Percentiles rank a stretch among this genome's conserved stretches.
Conservation (phyloP, 2,797 vertebrate species). For the Cynopterus sphinx region DNA sequence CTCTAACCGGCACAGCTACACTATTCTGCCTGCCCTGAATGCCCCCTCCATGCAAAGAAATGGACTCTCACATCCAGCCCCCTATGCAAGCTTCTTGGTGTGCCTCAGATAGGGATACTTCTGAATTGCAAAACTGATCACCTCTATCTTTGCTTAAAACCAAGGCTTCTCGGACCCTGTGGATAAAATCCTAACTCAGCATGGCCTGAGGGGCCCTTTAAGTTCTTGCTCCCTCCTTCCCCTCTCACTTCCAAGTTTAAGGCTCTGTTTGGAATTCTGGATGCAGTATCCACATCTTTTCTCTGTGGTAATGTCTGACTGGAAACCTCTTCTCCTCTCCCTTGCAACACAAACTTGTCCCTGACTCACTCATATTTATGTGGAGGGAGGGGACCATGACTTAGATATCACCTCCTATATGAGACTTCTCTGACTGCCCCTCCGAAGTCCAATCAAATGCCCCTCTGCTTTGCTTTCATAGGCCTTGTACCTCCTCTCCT, state of each 20-base stretch:
- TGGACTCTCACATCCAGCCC: not conserved
- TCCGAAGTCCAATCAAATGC: not conserved
- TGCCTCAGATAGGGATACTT: not conserved
- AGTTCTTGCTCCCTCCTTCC: not conserved
- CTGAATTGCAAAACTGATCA: not conserved
- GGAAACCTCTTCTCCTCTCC: not conserved
- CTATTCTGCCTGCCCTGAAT: not conserved
- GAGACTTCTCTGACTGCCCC: not conserved
- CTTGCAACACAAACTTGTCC: not conserved
- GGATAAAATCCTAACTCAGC: not conserved
- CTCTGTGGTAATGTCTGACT: not conserved
- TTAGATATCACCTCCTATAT: not conserved
- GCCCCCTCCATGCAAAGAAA: not conserved
- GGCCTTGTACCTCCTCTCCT: not conserved
- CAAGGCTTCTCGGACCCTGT: not conserved
- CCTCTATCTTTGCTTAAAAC: not conserved
- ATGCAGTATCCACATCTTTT: not conserved
- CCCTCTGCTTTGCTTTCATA: not conserved
- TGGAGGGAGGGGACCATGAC: not conserved
- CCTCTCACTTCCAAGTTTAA: not conserved
- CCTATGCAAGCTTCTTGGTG: not conserved
- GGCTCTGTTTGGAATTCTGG: not conserved
- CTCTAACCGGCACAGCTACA: not conserved
- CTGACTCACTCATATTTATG: not conserved
- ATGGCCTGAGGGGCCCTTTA: no score